Base-by-base conservation (phyloP, 2,888 invertebrate genomes). In the Limulus polyphemus region DNA sequence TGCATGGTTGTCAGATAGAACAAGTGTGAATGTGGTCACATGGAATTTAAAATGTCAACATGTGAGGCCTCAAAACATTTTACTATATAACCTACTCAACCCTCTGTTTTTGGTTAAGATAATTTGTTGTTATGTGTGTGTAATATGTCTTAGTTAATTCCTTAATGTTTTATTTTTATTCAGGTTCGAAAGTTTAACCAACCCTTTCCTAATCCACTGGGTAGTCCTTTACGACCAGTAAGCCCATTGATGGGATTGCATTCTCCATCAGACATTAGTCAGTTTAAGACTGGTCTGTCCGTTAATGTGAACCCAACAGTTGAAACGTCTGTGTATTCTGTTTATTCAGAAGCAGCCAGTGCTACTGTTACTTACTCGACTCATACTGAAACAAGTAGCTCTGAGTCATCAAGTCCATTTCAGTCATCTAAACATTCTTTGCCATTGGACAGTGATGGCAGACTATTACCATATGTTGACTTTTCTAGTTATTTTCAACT, bases 391-490 rank as follows among this genome's bases (percentile, higher is more conserved):
- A 62, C 59, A 13, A 60, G 48, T 48, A 56, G 56, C 47, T 57
- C 58, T 17, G 62, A 63, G 12, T 50, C 56, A n/a, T 51, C 55
- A 47, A 32, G 47, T 11, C 14, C 62, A 13, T 65, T 68, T 58
- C 62, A 63, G 13, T 60, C 61, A 55, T 58, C 52, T 11, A 62
- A 57, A 50, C 52, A 66, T 50, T 75, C 72, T 61, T 69, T 79
- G 69, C 77, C 77, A 2, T 75, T 82, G 1, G 85, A 87, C 71
- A 82, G 81, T 69, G 84, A 87, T 72, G 82, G 83, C 32, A 82
- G 82, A 72, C 85, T 92, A 3, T 83, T 83, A 60, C 82, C 89
- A 0, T 92, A 93, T 73, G 90, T 93, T 0, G 87, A 90, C 75
- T 93, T 93, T 75, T 80, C 84, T 0, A 85, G 85, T 71, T 93